These are phyloP conservation scores for Pristionchus exspectatus DNA, from an alignment of 2,888 invertebrate species.

Conservation along the genomic window DNA sequence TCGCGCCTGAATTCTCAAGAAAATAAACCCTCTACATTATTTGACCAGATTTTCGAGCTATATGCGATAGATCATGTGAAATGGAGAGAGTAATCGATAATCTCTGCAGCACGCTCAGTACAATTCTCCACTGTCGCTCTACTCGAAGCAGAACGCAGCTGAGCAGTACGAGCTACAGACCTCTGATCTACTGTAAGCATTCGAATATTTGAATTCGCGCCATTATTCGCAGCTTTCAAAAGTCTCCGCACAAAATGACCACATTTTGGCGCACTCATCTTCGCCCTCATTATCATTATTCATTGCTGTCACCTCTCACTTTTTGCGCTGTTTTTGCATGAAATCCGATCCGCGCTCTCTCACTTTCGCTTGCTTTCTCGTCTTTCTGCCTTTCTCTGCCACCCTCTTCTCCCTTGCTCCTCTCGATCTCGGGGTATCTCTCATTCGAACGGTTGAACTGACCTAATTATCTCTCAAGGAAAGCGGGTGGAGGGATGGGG, in stretches of 20 bases:
- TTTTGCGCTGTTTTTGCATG: conserved; percentile 14
- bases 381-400: neutral
- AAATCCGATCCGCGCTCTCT: conserved; percentile 15
- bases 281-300: conserved; percentile 1
- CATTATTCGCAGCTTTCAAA: neutral
- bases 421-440: conserved; percentile 46
- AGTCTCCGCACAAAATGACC: neutral
- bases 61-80: neutral
- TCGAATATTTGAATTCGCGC: conserved; percentile 26
- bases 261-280: neutral
- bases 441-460: conserved; percentile 43
- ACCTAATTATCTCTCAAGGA: conserved; percentile 46
- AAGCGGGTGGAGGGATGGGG: neutral
- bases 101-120: conserved; percentile 58
- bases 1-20: neutral
- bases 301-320: neutral
- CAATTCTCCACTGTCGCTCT: conserved; percentile 63
- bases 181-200: conserved; percentile 61
- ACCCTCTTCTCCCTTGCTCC: neutral
- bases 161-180: conserved; percentile 76
- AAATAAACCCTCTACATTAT: neutral
- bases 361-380: conserved; percentile 30
- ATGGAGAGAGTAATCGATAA: conserved; percentile 22
- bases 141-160: conserved; percentile 70
- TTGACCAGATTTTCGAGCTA: neutral